Evolutionary conservation across 2,888 invertebrate genomes (phyloP).

Genomic region (Allygus modestus): DNA sequence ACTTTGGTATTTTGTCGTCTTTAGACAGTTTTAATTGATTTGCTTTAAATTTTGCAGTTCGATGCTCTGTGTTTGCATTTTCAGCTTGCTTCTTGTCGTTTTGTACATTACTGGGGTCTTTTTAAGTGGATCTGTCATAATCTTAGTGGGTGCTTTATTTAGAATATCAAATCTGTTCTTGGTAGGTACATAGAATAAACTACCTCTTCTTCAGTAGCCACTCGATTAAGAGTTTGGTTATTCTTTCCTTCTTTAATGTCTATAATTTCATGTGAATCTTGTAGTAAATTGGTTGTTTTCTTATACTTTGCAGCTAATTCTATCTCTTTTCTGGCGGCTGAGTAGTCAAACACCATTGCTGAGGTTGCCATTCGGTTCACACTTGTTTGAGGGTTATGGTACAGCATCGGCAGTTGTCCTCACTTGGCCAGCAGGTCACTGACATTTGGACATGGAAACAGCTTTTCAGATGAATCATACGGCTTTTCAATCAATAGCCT

Average conservation of each 20-base stretch:
- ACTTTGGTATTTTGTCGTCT: neutral
- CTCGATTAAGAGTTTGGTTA: neutral
- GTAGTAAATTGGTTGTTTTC: neutral
- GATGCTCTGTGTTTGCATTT: too few relatives aligned
- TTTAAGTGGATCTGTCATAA: too few relatives aligned
- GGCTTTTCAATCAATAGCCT: neutral
- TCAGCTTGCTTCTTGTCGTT: neutral
- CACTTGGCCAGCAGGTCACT: neutral
- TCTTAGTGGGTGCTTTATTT: neutral
- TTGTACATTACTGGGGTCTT: neutral
- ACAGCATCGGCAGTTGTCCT: neutral
- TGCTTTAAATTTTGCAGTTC: neutral
- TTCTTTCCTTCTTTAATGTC: too few relatives aligned
- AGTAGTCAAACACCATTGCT: neutral
- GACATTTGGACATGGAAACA: neutral
- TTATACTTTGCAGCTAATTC: neutral
- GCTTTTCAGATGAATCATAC: neutral
- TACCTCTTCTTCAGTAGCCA: neutral
- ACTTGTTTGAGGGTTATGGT: neutral
- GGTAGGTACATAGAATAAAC: neutral
- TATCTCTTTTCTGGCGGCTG: neutral
- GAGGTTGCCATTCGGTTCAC: neutral
- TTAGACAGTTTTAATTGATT: neutral
- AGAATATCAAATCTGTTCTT: neutral
- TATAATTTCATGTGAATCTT: neutral